Base-by-base conservation (phyloP, 2,888 invertebrate genomes). In the Julus scandinavius region DNA sequence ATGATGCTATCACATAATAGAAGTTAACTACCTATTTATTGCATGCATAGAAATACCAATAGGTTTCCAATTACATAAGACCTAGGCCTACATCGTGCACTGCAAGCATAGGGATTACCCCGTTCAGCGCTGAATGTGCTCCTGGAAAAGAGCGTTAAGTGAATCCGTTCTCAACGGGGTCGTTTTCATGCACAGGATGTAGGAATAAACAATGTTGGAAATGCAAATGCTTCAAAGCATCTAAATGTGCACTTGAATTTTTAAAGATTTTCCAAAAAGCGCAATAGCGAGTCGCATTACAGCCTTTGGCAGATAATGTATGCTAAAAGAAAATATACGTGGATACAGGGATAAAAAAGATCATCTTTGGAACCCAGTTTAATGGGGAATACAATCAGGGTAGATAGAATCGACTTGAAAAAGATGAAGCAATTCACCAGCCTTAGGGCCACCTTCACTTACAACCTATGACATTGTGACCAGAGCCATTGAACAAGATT, bases 1-100 rank as follows among this genome's bases (percentile, higher is more conserved):
- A 80, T 80, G 80, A 80, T 80, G 80, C 80, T 80, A 80, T 80
- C 80, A 80, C 80, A 80, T 80, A 80, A 80, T 80, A 80, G 80
- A 80, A 80, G 80, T 80, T 80, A 80, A 80, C 80, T 80, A 80
- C 80, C 80, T 80, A 80, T 80, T 80, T 80, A 80, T 80, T 80
- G 80, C 80, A 29, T 80, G 80, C 80, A 80, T 80, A 80, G 9
- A 80, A 80, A 80, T 80, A 38, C 80, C 80, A 80, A 80, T 80
- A 80, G 80, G 80, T 80, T 72, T 80, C 80, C 80, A 80, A 80
- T 80, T 80, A 80, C 80, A 80, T 80, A 80, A 80, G 80, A 80
- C 80, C 38, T 38, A 20, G 80, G 80, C 80, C 38, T 38, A 38
- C 80, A 2, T 13, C 80, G 29, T 80, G 17, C 11, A 80, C 38